Percentiles rank a stretch among this genome's conserved stretches.
Evolutionary conservation across 2,888 invertebrate genomes (phyloP).

Genomic region (Brachyptera putata): DNA sequence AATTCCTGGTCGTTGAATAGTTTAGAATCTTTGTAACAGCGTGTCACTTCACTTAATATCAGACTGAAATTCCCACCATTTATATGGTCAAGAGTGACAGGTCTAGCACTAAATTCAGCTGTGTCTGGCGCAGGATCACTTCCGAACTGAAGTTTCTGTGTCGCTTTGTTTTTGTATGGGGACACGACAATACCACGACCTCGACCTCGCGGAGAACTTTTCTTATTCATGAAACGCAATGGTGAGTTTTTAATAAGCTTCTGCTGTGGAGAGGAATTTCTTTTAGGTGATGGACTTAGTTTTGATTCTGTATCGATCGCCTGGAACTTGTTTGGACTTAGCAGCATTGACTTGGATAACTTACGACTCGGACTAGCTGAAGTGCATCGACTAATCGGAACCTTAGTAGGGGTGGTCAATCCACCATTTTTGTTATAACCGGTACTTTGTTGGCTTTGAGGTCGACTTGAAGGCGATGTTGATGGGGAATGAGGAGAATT

Average conservation of each 20-base stretch:
- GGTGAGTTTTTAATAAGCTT: constrained; percentile 11
- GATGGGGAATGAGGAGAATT: too few species aligned
- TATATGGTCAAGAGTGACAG: constrained; percentile 6
- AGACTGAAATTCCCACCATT: constrained; percentile 4
- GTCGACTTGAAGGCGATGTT: too few species aligned
- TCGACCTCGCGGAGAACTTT: background rate
- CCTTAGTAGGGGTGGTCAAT: too few species aligned
- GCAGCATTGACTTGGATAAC: too few species aligned
- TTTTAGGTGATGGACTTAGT: background rate
- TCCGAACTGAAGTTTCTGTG: background rate
- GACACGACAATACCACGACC: background rate
- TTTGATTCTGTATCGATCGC: too few species aligned
- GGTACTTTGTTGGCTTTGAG: too few species aligned
- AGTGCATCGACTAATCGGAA: too few species aligned
- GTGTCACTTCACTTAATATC: constrained; percentile 5
- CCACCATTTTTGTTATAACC: too few species aligned
- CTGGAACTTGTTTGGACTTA: too few species aligned
- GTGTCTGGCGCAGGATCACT: background rate
- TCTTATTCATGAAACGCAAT: background rate
- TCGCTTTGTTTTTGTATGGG: background rate
- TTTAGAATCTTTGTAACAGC: background rate
- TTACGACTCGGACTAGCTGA: too few species aligned
- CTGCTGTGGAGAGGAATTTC: background rate
- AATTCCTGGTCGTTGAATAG: constrained; percentile 4
- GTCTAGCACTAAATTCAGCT: background rate